Evolutionary conservation across 2,797 vertebrate genomes (phyloP).

Genomic region (Sitta carolinensis): DNA sequence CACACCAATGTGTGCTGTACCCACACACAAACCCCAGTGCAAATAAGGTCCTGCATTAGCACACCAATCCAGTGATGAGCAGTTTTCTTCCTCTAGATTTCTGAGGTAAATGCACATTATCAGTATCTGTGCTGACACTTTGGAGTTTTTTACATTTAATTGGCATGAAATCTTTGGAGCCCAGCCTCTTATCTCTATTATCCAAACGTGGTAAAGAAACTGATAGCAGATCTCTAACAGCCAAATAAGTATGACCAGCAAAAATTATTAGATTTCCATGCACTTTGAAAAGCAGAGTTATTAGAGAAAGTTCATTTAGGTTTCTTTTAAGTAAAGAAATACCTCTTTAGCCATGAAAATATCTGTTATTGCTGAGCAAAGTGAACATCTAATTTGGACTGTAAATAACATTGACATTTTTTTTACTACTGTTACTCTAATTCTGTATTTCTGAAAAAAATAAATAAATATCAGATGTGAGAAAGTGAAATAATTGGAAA

Average conservation of each 20-base stretch:
- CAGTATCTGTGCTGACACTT: not conserved
- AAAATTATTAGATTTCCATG: not conserved
- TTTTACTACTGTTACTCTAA: not conserved
- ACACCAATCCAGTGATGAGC: not conserved
- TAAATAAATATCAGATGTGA: not conserved
- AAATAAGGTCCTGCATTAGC: not conserved
- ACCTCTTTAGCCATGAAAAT: not conserved
- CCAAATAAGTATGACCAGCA: not conserved
- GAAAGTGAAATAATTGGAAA: slow-evolving; percentile 12
- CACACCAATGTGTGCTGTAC: not conserved
- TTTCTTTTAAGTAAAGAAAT: not conserved
- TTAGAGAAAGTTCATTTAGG: not conserved
- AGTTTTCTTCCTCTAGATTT: not conserved
- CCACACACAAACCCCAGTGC: not conserved
- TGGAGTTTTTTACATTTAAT: slow-evolving; percentile 11
- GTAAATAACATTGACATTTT: not conserved
- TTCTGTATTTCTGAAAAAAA: not conserved
- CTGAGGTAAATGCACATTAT: not conserved
- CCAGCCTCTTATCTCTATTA: slow-evolving; percentile 5
- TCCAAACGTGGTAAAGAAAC: not conserved
- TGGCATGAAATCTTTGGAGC: slow-evolving; percentile 8
- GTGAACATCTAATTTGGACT: not conserved
- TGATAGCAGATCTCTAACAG: not conserved
- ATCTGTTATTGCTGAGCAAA: not conserved
- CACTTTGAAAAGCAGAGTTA: not conserved